A percentile compares a stretch with the other conserved stretches of the same genome.
Conservation (phyloP, 1,140 invertebrate genomes). For the Halictus rubicundus region DNA sequence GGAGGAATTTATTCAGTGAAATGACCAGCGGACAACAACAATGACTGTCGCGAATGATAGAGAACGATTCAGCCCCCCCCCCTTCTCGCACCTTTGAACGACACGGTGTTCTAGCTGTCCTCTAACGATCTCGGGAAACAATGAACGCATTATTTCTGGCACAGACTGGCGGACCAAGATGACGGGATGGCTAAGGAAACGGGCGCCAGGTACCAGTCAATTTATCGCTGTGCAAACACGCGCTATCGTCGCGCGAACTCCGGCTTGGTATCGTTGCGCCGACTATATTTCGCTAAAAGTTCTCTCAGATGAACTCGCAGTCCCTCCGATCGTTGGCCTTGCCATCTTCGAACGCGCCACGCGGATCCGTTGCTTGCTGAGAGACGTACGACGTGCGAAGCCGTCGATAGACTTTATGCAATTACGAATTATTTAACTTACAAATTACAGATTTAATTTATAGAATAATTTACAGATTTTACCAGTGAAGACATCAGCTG, state of each 20-base stretch:
- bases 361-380: no score
- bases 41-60: no score
- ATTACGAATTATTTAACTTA: no score
- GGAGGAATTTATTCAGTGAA: no score
- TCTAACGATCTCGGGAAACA: constrained; percentile 43
- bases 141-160: constrained; percentile 61
- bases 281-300: constrained; percentile 42
- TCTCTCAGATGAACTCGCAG: constrained; percentile 25
- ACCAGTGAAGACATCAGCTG: no score
- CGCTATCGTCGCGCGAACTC: constrained; percentile 61
- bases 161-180: constrained; percentile 30
- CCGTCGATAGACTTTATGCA: no score
- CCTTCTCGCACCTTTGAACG: background rate
- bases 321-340: constrained; percentile 37
- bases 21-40: no score
- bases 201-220: constrained; percentile 64
- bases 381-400: no score
- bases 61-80: background rate
- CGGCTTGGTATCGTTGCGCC: constrained; percentile 39
- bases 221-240: constrained; percentile 64
- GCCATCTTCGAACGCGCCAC: constrained; percentile 9
- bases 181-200: constrained; percentile 50
- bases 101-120: constrained; percentile 2
- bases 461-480: no score
- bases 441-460: no score